Conservation (phyloP, 2,888 invertebrate species). For the Protonemura montana region DNA sequence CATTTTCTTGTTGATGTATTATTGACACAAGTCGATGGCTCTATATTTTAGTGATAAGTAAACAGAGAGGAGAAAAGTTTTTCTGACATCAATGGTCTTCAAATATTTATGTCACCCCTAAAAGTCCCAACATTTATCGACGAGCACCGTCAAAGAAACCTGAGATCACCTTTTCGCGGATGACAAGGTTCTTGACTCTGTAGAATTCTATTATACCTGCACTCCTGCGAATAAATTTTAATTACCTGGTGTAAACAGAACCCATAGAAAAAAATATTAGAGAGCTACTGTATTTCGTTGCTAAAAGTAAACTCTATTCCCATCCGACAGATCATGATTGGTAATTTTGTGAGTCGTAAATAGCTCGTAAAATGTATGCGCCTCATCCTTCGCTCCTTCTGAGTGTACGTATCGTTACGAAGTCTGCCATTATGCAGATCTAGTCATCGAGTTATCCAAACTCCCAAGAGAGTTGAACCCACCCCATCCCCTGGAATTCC, state of each 20-base stretch:
- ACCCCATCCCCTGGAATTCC: neutral
- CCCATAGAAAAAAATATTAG: no score
- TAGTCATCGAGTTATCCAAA: neutral
- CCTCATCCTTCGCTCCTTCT: neutral
- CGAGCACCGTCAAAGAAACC: neutral
- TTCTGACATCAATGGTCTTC: neutral
- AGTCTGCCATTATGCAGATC: neutral
- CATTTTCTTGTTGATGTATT: neutral
- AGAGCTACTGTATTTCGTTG: no score
- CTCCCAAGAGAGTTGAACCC: neutral
- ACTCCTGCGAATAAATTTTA: no score
- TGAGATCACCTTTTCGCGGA: no score
- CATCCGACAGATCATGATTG: neutral
- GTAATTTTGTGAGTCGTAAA: neutral
- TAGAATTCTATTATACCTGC: no score
- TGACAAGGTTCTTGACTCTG: no score
- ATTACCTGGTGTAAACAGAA: no score
- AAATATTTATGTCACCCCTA: neutral
- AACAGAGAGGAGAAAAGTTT: neutral
- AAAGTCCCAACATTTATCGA: neutral
- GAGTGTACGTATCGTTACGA: neutral
- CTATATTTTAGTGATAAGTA: neutral
- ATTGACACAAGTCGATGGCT: neutral
- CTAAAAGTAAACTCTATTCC: neutral
- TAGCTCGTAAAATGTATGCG: conserved; percentile 1